These are phyloP conservation scores for Platysternon megacephalum DNA, from an alignment of 2,113 vertebrate species.

Conservation along the genomic window DNA sequence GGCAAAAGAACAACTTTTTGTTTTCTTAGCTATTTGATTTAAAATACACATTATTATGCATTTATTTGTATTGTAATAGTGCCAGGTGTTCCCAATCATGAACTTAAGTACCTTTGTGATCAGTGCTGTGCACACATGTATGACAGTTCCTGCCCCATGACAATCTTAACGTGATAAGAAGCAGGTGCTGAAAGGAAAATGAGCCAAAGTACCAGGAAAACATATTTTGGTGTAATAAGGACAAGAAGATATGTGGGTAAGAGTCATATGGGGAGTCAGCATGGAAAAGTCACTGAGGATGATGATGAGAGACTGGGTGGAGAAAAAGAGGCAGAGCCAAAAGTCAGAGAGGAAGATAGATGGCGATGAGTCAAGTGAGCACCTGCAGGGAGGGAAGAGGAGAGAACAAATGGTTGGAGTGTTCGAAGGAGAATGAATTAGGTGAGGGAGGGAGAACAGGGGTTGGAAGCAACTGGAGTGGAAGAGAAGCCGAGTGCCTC, in stretches of 20 bases:
- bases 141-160: neutral
- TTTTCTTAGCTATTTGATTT: neutral
- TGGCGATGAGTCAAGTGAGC: neutral
- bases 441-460: too few species aligned
- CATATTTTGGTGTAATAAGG: neutral
- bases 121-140: neutral
- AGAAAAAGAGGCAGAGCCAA: neutral
- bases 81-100: neutral
- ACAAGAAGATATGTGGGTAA: neutral
- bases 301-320: neutral
- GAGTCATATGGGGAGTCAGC: neutral
- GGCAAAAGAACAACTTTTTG: neutral
- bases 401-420: neutral
- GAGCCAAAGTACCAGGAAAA: neutral
- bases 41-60: neutral
- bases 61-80: neutral
- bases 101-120: neutral
- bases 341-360: neutral
- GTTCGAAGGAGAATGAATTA: neutral
- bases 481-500: neutral
- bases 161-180: neutral
- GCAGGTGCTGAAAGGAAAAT: neutral
- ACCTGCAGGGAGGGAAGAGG: neutral
- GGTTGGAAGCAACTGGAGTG: neutral
- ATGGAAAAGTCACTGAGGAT: neutral